phyloP scores from a whole-genome alignment of 2,797 vertebrate genomes.

The Gephyroberyx darwinii region DNA sequence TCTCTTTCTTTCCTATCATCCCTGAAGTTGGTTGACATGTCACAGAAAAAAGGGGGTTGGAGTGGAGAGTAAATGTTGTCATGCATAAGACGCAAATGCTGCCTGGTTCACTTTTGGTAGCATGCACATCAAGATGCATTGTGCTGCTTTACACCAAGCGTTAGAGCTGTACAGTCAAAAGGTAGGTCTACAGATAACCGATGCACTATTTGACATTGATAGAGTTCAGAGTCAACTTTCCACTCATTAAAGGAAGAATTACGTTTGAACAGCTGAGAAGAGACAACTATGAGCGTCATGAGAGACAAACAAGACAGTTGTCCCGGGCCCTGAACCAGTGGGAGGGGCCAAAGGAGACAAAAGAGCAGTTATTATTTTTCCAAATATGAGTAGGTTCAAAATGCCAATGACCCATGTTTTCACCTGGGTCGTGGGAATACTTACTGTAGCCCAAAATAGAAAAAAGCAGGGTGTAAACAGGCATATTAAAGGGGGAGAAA shows the following conservation, averaged over 20 bases:
- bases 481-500: background rate
- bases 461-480: background rate
- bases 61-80: constrained; percentile 14
- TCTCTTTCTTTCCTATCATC: background rate
- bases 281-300: too few species aligned
- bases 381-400: background rate
- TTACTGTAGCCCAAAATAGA: background rate
- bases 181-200: background rate
- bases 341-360: too few species aligned
- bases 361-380: too few species aligned
- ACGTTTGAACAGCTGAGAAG: background rate
- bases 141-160: constrained; percentile 39
- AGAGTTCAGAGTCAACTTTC: too few species aligned
- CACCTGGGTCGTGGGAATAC: background rate
- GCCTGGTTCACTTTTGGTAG: background rate
- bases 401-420: background rate
- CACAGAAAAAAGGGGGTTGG: constrained; percentile 20
- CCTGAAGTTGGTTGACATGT: constrained; percentile 8
- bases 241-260: background rate
- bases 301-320: too few species aligned
- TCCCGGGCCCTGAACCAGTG: too few species aligned
- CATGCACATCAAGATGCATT: constrained; percentile 5
- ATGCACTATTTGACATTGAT: background rate
- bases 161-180: background rate
- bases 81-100: background rate